Evolutionary conservation across 2,888 invertebrate species (phyloP).

Genomic region (Psococerastis gibbosa): DNA sequence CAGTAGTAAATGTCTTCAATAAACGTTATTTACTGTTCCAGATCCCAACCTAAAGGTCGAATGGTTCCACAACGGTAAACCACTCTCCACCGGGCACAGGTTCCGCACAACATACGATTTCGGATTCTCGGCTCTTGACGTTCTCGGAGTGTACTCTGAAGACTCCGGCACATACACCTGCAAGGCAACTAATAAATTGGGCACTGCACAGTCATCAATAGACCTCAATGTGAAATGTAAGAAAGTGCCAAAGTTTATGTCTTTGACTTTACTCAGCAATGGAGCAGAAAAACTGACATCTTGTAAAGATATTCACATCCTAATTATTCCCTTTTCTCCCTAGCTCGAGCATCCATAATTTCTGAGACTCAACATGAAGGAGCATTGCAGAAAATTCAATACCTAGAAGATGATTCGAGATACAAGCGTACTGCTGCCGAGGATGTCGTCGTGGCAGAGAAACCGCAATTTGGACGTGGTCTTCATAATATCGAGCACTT

Average conservation of each 20-base stretch:
- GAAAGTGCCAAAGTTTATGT: conserved; percentile 24
- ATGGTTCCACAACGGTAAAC: conserved; percentile 87
- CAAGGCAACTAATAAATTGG: conserved; percentile 67
- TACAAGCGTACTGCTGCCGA: conserved; percentile 52
- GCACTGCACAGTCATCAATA: conserved; percentile 65
- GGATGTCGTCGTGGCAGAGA: conserved; percentile 58
- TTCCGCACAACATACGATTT: conserved; percentile 91
- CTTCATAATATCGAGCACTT: conserved; percentile 66
- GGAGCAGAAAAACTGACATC: too few species aligned
- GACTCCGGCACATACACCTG: conserved; percentile 88
- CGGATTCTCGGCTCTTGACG: conserved; percentile 91
- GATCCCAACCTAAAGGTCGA: conserved; percentile 70
- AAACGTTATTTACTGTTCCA: too few species aligned
- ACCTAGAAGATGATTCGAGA: conserved; percentile 69
- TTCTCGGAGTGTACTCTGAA: conserved; percentile 81
- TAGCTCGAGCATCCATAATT: conserved; percentile 65
- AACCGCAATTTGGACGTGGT: conserved; percentile 76
- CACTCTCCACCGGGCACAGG: conserved; percentile 66
- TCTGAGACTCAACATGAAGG: conserved; percentile 85
- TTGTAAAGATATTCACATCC: too few species aligned
- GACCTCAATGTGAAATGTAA: conserved; percentile 62
- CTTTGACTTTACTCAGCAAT: too few species aligned
- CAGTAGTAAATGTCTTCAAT: too few species aligned
- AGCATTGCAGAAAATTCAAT: conserved; percentile 77
- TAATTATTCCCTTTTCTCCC: conserved; percentile 21